Conservation (phyloP, 1,140 invertebrate genomes). For the Helicoverpa armigera region DNA sequence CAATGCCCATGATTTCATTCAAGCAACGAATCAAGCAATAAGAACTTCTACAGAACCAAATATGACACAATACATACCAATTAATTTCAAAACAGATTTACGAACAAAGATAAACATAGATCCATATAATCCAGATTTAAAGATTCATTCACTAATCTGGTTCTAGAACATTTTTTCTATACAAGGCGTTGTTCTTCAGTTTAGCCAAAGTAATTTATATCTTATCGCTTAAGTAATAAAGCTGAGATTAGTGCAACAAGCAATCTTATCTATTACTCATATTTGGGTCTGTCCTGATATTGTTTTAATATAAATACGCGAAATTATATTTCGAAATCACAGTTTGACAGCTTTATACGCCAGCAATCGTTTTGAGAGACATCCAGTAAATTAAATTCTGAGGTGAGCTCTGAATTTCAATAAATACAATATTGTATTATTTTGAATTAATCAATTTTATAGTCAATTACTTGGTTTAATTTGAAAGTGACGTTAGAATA, state of each 20-base stretch:
- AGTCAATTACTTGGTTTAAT: too few relatives aligned
- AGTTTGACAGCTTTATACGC: neutral
- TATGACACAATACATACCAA: too few relatives aligned
- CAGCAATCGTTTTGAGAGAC: neutral
- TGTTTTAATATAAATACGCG: constrained; percentile 1
- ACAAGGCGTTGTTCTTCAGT: neutral
- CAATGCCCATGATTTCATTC: too few relatives aligned
- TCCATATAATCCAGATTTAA: too few relatives aligned
- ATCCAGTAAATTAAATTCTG: neutral
- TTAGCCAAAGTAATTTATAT: neutral
- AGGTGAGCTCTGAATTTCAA: neutral
- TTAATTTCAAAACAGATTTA: too few relatives aligned
- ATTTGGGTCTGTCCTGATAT: neutral
- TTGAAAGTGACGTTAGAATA: too few relatives aligned
- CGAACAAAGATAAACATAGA: too few relatives aligned
- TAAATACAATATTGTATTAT: neutral
- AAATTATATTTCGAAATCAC: constrained; percentile 7
- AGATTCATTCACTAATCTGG: neutral
- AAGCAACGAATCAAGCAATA: too few relatives aligned
- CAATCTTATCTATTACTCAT: constrained; percentile 8
- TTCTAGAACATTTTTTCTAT: neutral
- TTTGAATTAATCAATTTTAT: too few relatives aligned
- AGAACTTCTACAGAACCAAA: too few relatives aligned
- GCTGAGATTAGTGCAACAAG: neutral
- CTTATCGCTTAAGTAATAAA: neutral